Conservation (phyloP, 2,797 vertebrate genomes). For the Cirrhinus mrigala region DNA sequence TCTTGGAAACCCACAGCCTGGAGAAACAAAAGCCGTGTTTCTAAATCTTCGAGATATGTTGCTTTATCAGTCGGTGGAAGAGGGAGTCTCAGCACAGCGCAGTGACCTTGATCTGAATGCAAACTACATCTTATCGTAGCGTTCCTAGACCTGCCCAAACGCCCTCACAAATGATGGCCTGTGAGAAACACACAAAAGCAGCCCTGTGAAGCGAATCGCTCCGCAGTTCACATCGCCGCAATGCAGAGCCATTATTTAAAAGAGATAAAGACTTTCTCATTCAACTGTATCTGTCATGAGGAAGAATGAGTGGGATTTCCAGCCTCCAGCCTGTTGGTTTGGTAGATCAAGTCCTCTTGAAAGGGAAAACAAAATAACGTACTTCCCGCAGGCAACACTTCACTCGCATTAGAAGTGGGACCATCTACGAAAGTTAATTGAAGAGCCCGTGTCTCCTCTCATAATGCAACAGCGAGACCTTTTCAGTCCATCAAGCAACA, state of each 20-base stretch:
- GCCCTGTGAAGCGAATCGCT: conserved; percentile 16
- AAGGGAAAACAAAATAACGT: background rate
- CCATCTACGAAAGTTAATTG: background rate
- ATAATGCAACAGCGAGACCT: background rate
- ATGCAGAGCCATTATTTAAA: conserved; percentile 47
- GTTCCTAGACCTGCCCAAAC: conserved; percentile 31
- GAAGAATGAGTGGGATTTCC: conserved; percentile 43
- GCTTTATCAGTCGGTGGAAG: conserved; percentile 26
- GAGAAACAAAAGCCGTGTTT: conserved; percentile 29
- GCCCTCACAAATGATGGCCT: conserved; percentile 27
- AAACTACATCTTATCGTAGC: conserved; percentile 27
- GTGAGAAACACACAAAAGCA: conserved; percentile 21
- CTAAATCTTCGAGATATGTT: conserved; percentile 35
- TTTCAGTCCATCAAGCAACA: background rate
- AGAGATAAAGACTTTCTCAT: conserved; percentile 44
- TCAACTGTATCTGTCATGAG: conserved; percentile 44
- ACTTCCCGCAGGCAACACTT: background rate
- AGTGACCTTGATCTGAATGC: conserved; percentile 45
- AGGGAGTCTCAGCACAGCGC: conserved; percentile 24
- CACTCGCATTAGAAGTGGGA: background rate
- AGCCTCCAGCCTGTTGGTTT: conserved; percentile 28
- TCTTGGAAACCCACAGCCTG: background rate
- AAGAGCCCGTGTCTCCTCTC: background rate
- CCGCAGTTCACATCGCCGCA: conserved; percentile 27
- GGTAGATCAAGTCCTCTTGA: conserved; percentile 28